Percentiles rank a stretch among this genome's conserved stretches.
phyloP scores from a whole-genome alignment of 2,113 vertebrate genomes.

The Pitta sordida region DNA sequence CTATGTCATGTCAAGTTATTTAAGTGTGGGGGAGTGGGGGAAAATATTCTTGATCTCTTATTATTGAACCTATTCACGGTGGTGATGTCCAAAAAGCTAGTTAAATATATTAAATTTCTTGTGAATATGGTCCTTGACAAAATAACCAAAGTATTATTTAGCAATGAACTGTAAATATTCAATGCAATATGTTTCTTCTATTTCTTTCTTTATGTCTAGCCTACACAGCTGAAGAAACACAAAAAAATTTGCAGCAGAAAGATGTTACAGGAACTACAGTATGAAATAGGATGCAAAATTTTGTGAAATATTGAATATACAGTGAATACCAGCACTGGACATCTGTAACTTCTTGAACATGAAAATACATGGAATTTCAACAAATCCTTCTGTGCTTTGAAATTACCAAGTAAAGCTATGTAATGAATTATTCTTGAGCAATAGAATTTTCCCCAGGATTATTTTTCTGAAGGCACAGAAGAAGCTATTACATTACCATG shows the following conservation, averaged over 20 bases:
- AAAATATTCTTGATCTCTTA: background rate
- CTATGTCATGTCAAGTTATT: background rate
- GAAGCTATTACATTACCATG: background rate
- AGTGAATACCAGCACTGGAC: accelerated
- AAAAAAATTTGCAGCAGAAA: background rate
- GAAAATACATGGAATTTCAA: background rate
- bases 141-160: background rate
- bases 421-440: background rate
- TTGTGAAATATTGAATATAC: background rate
- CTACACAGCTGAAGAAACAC: background rate
- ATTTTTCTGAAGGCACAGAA: background rate
- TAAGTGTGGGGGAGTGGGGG: background rate
- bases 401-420: background rate
- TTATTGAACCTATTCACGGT: background rate
- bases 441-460: background rate
- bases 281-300: background rate
- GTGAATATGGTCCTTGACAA: background rate
- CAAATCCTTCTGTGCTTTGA: background rate
- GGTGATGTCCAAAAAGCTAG: background rate
- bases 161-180: background rate
- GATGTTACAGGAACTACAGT: background rate
- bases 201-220: background rate
- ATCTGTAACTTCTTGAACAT: background rate
- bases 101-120: background rate
- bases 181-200: background rate